Base-by-base conservation (phyloP, 2,888 invertebrate species). In the Melikaiella ostensackeni region DNA sequence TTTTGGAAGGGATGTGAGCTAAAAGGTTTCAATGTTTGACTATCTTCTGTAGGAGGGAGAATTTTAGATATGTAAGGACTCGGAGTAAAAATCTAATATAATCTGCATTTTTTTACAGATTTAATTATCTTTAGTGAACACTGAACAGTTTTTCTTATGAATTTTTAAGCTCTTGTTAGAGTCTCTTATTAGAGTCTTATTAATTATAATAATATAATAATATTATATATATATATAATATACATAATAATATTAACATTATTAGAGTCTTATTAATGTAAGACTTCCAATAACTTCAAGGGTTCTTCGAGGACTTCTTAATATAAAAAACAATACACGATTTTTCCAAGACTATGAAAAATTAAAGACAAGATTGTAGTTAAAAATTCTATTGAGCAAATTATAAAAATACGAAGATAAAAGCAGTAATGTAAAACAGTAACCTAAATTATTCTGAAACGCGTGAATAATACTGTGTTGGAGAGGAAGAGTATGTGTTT, bases 401-500 rank as follows among this genome's bases (percentile, higher is more conserved):
- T 19, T 21, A 38, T 9, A 30, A 27, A 19, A 50, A 70, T 30
- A 27, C n/a, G 5, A 27, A 7, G 30, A 70, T 70, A 30, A 50
- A 70, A 50, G 27, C 21, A 70, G 70, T 70, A 30, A 16, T 24
- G 50, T 13, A 30, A 4, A 70, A n/a, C 50, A 50, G 27, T 30
- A 70, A 9, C 70, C 70, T 70, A n/a, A 70, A 42, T 50, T 50
- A 70, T 70, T 50, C 50, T 46, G 30, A 7, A 70, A 11, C 27
- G 46, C 27, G 70, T 70, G 30, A 50, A 70, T 70, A 30, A 50
- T 70, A 50, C 70, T 70, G 50, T 70, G 70, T 70, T 19, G 30
- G n/a, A 50, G 50, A 46, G 30, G 70, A 70, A 70, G 50, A 70
- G 70, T 50, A 50, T 70, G 30, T 70, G 70, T 70, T 70, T 33